These are phyloP conservation scores for Tichodroma muraria DNA, from an alignment of 2,113 vertebrate species.

Conservation along the genomic window DNA sequence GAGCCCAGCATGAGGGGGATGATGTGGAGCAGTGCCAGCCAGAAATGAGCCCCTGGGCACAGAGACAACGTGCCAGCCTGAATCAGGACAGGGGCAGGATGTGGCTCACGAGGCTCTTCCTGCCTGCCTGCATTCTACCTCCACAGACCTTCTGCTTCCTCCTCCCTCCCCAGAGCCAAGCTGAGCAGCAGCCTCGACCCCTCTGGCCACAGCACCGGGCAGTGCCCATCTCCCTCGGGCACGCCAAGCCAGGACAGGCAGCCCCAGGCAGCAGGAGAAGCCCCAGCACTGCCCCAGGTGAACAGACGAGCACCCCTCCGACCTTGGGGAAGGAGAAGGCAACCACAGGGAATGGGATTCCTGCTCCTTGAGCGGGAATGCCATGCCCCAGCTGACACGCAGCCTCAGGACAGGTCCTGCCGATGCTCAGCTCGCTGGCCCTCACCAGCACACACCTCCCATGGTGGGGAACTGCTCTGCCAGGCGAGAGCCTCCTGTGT, in stretches of 20 bases:
- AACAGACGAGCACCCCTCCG: not conserved
- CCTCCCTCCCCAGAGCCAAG: constrained; percentile 53
- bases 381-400: not conserved
- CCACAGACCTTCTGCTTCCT: constrained; percentile 74
- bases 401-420: not conserved
- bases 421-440: not conserved
- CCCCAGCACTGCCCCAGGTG: not conserved
- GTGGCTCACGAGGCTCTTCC: constrained; percentile 52
- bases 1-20: not conserved
- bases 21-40: not conserved
- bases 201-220: not conserved
- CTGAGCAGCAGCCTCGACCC: constrained; percentile 54
- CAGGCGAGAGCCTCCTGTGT: accelerated
- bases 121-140: constrained; percentile 68
- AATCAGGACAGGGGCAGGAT: constrained; percentile 58
- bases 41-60: not conserved
- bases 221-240: not conserved
- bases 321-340: not conserved
- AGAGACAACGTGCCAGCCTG: not conserved
- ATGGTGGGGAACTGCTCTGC: not conserved
- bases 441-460: not conserved
- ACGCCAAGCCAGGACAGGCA: not conserved
- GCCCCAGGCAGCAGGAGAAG: not conserved
- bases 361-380: not conserved
- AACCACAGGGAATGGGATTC: not conserved